Evolutionary conservation across 2,888 invertebrate genomes (phyloP).

Genomic region (Ochropleura plecta): DNA sequence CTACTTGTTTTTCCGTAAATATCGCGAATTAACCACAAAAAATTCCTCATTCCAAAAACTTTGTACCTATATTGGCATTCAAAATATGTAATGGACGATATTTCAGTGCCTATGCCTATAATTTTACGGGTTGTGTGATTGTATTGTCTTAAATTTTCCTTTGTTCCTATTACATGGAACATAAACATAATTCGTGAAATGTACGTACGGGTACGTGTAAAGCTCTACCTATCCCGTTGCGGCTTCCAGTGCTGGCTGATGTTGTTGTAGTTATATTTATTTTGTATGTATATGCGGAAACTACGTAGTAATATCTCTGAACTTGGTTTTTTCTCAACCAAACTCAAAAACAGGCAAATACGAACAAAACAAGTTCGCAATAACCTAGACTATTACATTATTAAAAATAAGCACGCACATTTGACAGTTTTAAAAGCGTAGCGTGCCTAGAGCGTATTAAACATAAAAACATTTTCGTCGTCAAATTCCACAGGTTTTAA

Average conservation of each 20-base stretch:
- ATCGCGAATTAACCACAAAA: too few relatives aligned
- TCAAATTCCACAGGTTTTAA: neutral
- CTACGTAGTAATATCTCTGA: neutral
- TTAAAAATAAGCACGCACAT: conserved; percentile 20
- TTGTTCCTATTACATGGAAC: neutral
- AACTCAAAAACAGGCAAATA: neutral
- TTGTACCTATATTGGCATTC: neutral
- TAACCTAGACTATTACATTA: neutral
- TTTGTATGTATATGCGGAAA: neutral
- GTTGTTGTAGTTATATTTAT: neutral
- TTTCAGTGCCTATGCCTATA: neutral
- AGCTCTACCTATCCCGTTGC: too few relatives aligned
- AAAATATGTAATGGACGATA: neutral
- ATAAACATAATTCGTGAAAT: too few relatives aligned
- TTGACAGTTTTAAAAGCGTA: neutral
- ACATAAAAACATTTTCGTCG: neutral
- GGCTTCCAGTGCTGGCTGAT: too few relatives aligned
- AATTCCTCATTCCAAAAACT: neutral
- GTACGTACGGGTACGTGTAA: too few relatives aligned
- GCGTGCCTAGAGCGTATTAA: conserved; percentile 12
- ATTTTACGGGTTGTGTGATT: neutral
- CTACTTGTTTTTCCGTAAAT: neutral
- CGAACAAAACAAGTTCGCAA: neutral
- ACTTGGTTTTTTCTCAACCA: neutral
- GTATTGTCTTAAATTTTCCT: neutral